Conservation (phyloP, 2,888 invertebrate genomes). For the Sesamia inferens region DNA sequence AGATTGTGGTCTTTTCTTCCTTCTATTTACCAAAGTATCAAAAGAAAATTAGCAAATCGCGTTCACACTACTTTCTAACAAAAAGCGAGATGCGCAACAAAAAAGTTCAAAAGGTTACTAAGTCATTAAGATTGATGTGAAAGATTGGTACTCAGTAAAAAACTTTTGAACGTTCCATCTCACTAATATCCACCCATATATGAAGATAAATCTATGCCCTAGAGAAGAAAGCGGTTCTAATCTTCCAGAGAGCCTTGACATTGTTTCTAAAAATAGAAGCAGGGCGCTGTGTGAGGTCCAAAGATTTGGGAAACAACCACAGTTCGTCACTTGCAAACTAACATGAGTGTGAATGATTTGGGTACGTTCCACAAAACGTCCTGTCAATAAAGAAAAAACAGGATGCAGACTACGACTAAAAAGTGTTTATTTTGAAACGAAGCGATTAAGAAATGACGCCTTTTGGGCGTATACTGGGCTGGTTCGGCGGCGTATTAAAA, state of each 20-base stretch:
- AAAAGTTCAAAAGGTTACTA: constrained; percentile 52
- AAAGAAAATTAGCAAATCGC: constrained; percentile 34
- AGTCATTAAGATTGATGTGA: constrained; percentile 62
- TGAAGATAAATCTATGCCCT: constrained; percentile 63
- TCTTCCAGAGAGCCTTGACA: constrained; percentile 63
- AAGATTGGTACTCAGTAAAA: constrained; percentile 50
- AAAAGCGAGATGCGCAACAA: constrained; percentile 39
- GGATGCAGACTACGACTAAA: neutral
- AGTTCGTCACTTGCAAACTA: constrained; percentile 28
- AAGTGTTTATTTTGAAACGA: constrained; percentile 1
- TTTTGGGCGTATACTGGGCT: no score
- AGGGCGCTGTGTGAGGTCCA: constrained; percentile 41
- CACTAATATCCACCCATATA: constrained; percentile 52
- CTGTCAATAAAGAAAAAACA: constrained; percentile 16
- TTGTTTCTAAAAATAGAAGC: constrained; percentile 61
- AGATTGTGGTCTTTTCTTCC: neutral
- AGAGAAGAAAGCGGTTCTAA: constrained; percentile 60
- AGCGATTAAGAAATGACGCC: no score
- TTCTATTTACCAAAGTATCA: neutral
- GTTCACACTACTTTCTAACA: constrained; percentile 23
- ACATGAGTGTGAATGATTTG: constrained; percentile 16
- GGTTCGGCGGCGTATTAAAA: no score
- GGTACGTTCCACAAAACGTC: constrained; percentile 16
- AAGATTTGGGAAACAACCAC: constrained; percentile 43
- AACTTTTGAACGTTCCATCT: constrained; percentile 56